phyloP scores from a whole-genome alignment of 2,888 invertebrate genomes.

The Thymelicus lineola region DNA sequence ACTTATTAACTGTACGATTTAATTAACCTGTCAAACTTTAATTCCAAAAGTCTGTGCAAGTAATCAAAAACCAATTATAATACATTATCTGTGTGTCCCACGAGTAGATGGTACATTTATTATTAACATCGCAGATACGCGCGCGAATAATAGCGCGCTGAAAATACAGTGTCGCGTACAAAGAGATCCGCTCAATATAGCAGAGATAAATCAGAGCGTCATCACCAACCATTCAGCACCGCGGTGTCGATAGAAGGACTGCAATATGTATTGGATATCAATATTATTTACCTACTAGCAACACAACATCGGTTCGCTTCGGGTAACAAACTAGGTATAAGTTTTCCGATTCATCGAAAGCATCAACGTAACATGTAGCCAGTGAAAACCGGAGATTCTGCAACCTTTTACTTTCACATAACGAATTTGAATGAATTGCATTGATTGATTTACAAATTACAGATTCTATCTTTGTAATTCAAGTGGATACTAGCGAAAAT shows the following conservation, averaged over 20 bases:
- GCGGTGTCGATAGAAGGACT: slow-evolving; percentile 14
- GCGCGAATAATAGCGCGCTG: slow-evolving; percentile 36
- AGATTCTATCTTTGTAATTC: not conserved
- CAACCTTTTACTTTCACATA: not conserved
- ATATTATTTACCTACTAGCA: slow-evolving; percentile 1
- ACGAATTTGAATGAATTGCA: not conserved
- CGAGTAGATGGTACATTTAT: slow-evolving; percentile 27
- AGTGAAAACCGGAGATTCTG: not conserved
- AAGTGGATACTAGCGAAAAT: slow-evolving; percentile 19
- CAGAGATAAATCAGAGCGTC: slow-evolving; percentile 50
- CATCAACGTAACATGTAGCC: too few species aligned
- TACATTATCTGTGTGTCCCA: slow-evolving; percentile 14
- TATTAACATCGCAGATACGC: slow-evolving; percentile 35
- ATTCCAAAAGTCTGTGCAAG: not conserved
- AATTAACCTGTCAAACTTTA: too few species aligned
- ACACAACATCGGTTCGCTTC: not conserved
- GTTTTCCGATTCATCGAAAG: too few species aligned
- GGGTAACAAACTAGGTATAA: too few species aligned
- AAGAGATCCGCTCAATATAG: slow-evolving; percentile 54
- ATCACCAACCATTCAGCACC: slow-evolving; percentile 29
- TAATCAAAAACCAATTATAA: slow-evolving; percentile 19
- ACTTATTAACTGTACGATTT: too few species aligned
- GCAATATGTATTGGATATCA: slow-evolving; percentile 17
- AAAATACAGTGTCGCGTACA: slow-evolving; percentile 49
- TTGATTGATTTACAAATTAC: not conserved